Evolutionary conservation across 2,888 invertebrate genomes (phyloP), one percentile per base, ranked within the genome.

Genomic region (Anoncus sp.): DNA sequence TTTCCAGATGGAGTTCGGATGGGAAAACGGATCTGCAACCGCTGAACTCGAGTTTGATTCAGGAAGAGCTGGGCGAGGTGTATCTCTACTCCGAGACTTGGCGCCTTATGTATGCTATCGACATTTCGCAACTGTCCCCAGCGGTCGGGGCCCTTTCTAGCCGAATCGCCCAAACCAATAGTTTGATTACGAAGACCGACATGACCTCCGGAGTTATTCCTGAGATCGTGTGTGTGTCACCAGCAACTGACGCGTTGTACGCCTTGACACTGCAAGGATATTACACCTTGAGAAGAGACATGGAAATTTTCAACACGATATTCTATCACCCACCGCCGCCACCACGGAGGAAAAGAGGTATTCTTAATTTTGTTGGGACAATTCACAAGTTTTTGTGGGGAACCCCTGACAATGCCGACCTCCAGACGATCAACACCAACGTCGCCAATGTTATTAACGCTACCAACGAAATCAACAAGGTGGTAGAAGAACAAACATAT

Each of bases 21-120:
- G n/a, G n/a, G n/a, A n/a, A n/a, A n/a, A n/a, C n/a, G n/a, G n/a
- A n/a, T n/a, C n/a, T n/a, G 27, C 62, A 27, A 10, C 47, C 62
- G 9, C 31, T 62, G 14, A 12, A 62, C 14, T 47, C 62, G 14
- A 31, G 62, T 12, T 18, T 18, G 14, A 62, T 47, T 18, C 62
- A 62, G 31, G 62, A 62, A 14, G 62, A 62, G 18, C 45, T 62
- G 14, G 62, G 62, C 6, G 47, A 62, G 5, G 62, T 62, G 0
- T 27, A 47, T 31, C 62, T 62, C 18, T 62, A 62, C 14, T 27
- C 62, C 2, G 62, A 62, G 18, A 47, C 62, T 3, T 62, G 45
- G 62, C 43, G 24, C n/a, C 62, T 62, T 20, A 47, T 62, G 12
- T 47, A 47, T 47, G 47, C 31, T 16, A 20, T 62, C 31, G 47